phyloP scores from a whole-genome alignment of 1,140 invertebrate species.

The Plutomurus gul region DNA sequence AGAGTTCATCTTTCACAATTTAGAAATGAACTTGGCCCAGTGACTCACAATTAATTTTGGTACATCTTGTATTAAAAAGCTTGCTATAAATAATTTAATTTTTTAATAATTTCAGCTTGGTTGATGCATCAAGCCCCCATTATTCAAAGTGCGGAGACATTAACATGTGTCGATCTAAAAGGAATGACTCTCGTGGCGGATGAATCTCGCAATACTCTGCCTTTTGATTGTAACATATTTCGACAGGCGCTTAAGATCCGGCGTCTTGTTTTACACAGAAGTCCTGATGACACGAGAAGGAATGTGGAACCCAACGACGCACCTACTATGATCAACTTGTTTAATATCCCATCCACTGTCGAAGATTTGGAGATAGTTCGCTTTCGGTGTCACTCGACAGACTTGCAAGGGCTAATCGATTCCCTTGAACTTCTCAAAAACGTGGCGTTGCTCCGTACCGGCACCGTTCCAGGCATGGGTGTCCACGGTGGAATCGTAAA shows the following conservation, averaged over 20 bases:
- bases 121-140: neutral
- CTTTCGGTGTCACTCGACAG: constrained; percentile 20
- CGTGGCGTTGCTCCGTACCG: constrained; percentile 11
- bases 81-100: too few relatives aligned
- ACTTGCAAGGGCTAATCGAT: constrained; percentile 32
- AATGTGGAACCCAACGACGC: constrained; percentile 2
- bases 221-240: constrained; percentile 35
- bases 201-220: neutral
- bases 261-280: constrained; percentile 21
- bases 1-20: too few relatives aligned
- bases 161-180: constrained; percentile 31
- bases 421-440: constrained; percentile 24
- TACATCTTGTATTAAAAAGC: too few relatives aligned
- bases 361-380: constrained; percentile 35
- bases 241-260: constrained; percentile 17
- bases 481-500: constrained; percentile 35
- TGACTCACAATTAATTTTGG: too few relatives aligned
- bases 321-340: constrained; percentile 29
- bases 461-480: constrained; percentile 3
- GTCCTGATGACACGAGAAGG: constrained; percentile 20
- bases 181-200: constrained; percentile 13
- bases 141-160: constrained; percentile 11
- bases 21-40: too few relatives aligned
- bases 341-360: neutral
- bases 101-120: too few relatives aligned